Base-by-base conservation (phyloP, 1,140 invertebrate genomes). In the Brachionus plicatilis region DNA sequence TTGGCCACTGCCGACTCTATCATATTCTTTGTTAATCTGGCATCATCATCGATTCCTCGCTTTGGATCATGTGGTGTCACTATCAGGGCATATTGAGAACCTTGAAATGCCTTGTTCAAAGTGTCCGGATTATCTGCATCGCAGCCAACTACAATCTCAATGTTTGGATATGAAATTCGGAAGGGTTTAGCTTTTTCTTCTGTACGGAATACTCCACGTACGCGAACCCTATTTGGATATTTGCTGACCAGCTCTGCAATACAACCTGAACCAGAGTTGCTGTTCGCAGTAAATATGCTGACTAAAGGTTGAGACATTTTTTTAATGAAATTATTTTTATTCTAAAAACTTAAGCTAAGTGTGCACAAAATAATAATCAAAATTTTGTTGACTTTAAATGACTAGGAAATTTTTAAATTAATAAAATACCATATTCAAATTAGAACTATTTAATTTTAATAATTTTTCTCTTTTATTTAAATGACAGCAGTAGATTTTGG, bases 131-230 rank as follows among this genome's bases (percentile, higher is more conserved):
- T 24, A 60, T 24, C n/a, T 6, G 79, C 79, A 45, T 82, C 79
- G 11, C 33, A 41, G 2, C 37, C 50, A 0, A 43, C 43, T 45
- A 82, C 53, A 14, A 82, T 60, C 27, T 82, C 33, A 17, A 82
- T 60, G 50, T 60, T 60, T 45, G 50, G 79, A 60, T 4, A 82
- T 17, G 7, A 8, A 9, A 1, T 56, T 17, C 50, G 17, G 41
- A 45, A 60, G 2, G 50, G 8, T 68, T 60, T 24, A 3, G 79
- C 50, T 82, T 82, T 82, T 12, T 82, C 79, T 68, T 82, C 79
- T 27, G 53, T 0, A 11, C 79, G 47, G 27, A 60, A 82, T 20
- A 82, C 53, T 37, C 29, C 79, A 11, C 79, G 33, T n/a, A 82
- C 37, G 12, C 43, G 33, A n/a, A 82, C 20, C 12, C 12, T 24